A percentile compares a stretch with the other conserved stretches of the same genome.
These are phyloP conservation scores for Alligator mississippiensis DNA, from an alignment of 2,113 vertebrate genomes.

Conservation along the genomic window DNA sequence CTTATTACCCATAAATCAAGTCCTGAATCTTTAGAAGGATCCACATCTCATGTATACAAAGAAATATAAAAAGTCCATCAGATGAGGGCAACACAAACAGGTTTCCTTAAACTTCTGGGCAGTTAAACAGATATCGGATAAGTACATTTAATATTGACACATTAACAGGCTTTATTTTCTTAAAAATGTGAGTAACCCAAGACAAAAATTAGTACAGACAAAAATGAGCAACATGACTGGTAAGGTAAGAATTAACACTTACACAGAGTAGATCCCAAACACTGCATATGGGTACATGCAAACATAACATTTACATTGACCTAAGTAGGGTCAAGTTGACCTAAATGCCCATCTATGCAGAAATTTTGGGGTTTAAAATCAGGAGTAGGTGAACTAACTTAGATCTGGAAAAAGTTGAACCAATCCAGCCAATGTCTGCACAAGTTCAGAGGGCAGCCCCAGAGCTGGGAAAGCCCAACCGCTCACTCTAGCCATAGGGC, in stretches of 20 bases:
- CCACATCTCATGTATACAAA: not conserved
- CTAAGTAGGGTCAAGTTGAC: too few relatives aligned
- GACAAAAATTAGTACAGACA: not conserved
- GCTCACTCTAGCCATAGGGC: too few relatives aligned
- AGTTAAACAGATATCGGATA: not conserved
- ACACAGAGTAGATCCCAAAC: not conserved
- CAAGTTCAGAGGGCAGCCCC: too few relatives aligned
- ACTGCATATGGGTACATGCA: too few relatives aligned
- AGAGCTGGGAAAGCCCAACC: too few relatives aligned
- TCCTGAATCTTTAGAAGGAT: not conserved
- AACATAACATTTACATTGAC: too few relatives aligned
- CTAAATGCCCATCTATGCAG: too few relatives aligned
- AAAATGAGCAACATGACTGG: not conserved
- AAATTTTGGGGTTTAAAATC: too few relatives aligned
- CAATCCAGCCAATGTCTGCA: too few relatives aligned
- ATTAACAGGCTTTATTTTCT: not conserved
- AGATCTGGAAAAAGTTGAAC: too few relatives aligned
- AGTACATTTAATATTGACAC: constrained; percentile 14
- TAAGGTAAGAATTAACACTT: not conserved
- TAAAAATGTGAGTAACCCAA: not conserved
- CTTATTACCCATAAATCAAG: not conserved
- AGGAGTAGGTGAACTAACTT: too few relatives aligned
- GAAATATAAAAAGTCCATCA: not conserved
- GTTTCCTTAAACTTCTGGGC: not conserved
- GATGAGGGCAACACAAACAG: not conserved